These are phyloP conservation scores for Acanthurus tractus DNA, from an alignment of 2,797 vertebrate genomes.

Conservation along the genomic window DNA sequence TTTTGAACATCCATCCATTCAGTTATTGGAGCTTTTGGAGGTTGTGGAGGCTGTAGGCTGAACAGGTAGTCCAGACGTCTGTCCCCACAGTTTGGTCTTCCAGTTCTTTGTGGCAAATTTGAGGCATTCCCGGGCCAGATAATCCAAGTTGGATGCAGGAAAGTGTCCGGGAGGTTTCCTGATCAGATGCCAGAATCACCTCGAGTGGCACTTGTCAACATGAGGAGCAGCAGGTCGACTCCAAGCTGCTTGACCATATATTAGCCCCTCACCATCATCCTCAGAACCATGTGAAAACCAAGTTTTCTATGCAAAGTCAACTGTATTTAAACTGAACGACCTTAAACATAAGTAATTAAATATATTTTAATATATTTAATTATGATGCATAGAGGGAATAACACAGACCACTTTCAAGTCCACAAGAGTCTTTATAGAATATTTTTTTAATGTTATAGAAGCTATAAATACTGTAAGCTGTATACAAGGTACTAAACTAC, in stretches of 20 bases:
- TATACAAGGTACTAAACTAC: too few species aligned
- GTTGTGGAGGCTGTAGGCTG: background rate
- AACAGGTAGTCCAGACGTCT: background rate
- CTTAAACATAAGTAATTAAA: too few species aligned
- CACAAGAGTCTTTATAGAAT: background rate
- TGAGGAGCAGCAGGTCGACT: background rate
- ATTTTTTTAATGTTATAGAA: background rate
- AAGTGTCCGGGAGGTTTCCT: constrained; percentile 8
- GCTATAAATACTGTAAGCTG: background rate
- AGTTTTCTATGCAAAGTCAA: too few species aligned
- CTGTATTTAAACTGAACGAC: background rate
- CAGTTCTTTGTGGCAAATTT: constrained; percentile 17
- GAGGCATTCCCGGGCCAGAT: constrained; percentile 36
- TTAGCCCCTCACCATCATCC: background rate
- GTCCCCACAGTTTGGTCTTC: constrained; percentile 7
- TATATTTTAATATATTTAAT: background rate
- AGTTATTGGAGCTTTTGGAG: constrained; percentile 2
- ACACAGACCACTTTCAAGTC: background rate
- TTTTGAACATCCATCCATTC: background rate
- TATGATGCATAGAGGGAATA: background rate
- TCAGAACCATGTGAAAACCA: background rate
- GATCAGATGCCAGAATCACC: constrained; percentile 12
- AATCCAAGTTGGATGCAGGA: constrained; percentile 13
- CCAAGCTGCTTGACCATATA: background rate
- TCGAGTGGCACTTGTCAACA: constrained; percentile 12